Evolutionary conservation across 2,113 vertebrate genomes (phyloP), one percentile per base, ranked within the genome.

Genomic region (Campylomormyrus numenius): DNA sequence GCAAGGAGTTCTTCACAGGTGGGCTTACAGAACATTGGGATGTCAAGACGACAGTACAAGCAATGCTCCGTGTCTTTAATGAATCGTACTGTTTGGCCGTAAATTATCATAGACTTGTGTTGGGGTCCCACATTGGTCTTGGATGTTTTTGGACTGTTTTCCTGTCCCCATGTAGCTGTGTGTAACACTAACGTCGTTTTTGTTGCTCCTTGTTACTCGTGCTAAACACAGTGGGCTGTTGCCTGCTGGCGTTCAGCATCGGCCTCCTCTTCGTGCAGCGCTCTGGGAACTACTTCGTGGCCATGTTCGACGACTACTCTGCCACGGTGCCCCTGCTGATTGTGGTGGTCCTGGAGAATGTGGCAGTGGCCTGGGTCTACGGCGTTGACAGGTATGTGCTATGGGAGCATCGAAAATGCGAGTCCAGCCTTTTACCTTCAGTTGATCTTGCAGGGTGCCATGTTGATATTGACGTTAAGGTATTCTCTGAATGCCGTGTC

Each of bases 221-320:
- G 50, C 94, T 94, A 93, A 50, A 87, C 94, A 45, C 94, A 99
- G 98, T 98, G 92, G 94, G 97, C 49, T 98, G 97, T 94, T 99
- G 98, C 90, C 93, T 96, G 91, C 74, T 98, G 91, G 97, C 98
- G 66, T 99, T 99, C 95, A 94, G 93, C 93, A 96, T 99, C 89
- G 98, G 98, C 45, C 96, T 99, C 88, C 93, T 98, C 87, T 99
- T 99, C 90, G 98, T 99, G 77, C 98, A 99, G 90, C 97, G 96
- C 86, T 99, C 98, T 91, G 98, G 98, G 93, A 99, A 98, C 95
- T 99, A 99, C 94, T 99, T 97, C 88, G 98, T 99, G 92, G 95
- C 97, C 0, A 99, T 99, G 98, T 99, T 99, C 91, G 98, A 99
- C 92, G 98, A 99, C 94, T 99, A 99, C 94, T 99, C 98, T 35